Conservation (phyloP, 2,113 vertebrate species). For the Jacana jacana region DNA sequence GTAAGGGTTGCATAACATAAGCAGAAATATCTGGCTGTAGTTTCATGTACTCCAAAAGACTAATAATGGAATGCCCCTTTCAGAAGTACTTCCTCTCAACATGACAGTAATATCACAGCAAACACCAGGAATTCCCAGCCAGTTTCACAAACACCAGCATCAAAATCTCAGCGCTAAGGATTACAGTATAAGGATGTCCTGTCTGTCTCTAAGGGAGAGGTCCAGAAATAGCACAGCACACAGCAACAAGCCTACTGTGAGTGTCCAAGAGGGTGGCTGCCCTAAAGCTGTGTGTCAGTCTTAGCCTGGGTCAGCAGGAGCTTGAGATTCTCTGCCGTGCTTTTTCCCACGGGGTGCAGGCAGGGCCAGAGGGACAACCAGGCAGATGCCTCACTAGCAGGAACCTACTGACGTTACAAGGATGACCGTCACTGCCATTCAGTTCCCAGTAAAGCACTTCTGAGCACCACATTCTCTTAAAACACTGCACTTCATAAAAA, state of each 20-base stretch:
- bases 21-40: neutral
- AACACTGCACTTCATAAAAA: neutral
- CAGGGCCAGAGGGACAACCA: neutral
- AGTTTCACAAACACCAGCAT: neutral
- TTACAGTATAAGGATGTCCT: neutral
- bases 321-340: neutral
- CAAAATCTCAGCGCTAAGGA: neutral
- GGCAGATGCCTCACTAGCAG: neutral
- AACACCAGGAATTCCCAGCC: neutral
- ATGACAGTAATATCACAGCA: neutral
- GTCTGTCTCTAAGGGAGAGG: no score
- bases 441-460: neutral
- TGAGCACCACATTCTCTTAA: neutral
- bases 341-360: neutral
- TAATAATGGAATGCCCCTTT: neutral
- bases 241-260: neutral
- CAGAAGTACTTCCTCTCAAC: neutral
- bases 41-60: neutral
- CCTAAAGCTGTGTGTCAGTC: neutral
- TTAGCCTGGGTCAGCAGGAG: neutral
- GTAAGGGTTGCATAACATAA: neutral
- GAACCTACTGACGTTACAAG: neutral
- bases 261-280: neutral
- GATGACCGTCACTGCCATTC: neutral
- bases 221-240: neutral